These are phyloP conservation scores for Gasterosteus aculeatus DNA, from an alignment of 2,113 vertebrate species.

Conservation along the genomic window DNA sequence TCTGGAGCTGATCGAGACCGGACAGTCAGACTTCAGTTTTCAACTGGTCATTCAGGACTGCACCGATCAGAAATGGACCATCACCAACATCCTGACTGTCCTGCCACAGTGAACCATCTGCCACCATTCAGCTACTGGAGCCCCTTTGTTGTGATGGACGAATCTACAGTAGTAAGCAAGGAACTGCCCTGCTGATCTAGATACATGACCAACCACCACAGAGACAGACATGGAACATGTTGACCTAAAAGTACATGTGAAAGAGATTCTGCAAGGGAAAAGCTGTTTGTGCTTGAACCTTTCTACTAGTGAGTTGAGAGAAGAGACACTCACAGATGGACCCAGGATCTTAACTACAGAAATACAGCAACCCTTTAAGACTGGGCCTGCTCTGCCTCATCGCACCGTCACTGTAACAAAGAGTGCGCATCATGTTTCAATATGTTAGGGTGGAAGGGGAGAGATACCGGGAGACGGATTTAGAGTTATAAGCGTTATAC, in stretches of 20 bases:
- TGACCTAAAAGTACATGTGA: slow-evolving; percentile 31
- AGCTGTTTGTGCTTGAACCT: slow-evolving; percentile 27
- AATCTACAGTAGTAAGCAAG: neutral
- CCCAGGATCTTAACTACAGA: slow-evolving; percentile 28
- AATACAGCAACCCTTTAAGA: slow-evolving; percentile 24
- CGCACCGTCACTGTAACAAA: slow-evolving; percentile 26
- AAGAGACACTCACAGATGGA: slow-evolving; percentile 38
- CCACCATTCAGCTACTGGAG: neutral
- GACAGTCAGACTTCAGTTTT: slow-evolving; percentile 85
- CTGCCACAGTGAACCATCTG: slow-evolving; percentile 77
- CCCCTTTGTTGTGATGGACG: neutral
- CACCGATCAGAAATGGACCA: slow-evolving; percentile 91
- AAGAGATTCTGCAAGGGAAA: slow-evolving; percentile 20
- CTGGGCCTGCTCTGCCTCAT: slow-evolving; percentile 1
- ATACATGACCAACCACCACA: neutral
- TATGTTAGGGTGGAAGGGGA: slow-evolving; percentile 5
- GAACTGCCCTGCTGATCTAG: neutral
- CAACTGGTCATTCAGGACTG: slow-evolving; percentile 92
- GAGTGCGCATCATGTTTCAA: neutral
- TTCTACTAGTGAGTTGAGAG: slow-evolving; percentile 39
- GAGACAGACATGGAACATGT: neutral
- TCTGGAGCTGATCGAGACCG: slow-evolving; percentile 89
- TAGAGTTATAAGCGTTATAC: neutral
- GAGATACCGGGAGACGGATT: neutral
- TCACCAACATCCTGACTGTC: slow-evolving; percentile 89